Evolutionary conservation across 2,888 invertebrate genomes (phyloP).

Genomic region (Nephrocerus scutellatus): DNA sequence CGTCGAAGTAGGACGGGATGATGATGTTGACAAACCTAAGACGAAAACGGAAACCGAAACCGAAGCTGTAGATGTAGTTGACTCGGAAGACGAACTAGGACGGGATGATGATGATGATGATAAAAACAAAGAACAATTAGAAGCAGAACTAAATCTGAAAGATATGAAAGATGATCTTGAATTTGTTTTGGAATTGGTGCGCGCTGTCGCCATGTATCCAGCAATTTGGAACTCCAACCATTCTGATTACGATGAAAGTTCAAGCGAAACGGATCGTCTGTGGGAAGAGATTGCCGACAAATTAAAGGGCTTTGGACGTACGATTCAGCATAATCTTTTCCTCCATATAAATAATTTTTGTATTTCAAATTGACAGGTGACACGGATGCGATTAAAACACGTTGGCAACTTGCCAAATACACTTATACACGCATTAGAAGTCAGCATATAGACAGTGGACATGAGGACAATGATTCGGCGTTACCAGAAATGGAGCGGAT

Average conservation of each 20-base stretch:
- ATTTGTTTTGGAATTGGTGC: slow-evolving; percentile 33
- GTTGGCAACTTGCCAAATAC: slow-evolving; percentile 40
- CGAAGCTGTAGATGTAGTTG: slow-evolving; percentile 2
- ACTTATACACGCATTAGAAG: slow-evolving; percentile 34
- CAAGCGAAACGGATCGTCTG: slow-evolving; percentile 31
- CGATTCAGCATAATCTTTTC: too few species aligned
- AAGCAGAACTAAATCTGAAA: slow-evolving; percentile 24
- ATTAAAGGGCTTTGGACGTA: slow-evolving; percentile 33
- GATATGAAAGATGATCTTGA: slow-evolving; percentile 38
- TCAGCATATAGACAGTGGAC: too few species aligned
- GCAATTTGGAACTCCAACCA: slow-evolving; percentile 36
- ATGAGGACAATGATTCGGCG: slow-evolving; percentile 30
- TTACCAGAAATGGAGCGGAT: slow-evolving; percentile 32
- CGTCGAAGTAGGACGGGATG: too few species aligned
- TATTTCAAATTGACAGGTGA: too few species aligned
- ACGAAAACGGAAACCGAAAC: slow-evolving; percentile 4
- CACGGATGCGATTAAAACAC: slow-evolving; percentile 32
- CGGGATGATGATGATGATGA: slow-evolving; percentile 7
- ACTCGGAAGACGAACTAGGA: too few species aligned
- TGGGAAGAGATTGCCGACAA: slow-evolving; percentile 35
- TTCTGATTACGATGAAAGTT: slow-evolving; percentile 30
- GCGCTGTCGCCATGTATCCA: slow-evolving; percentile 30
- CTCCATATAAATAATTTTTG: too few species aligned
- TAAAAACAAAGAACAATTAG: too few species aligned
- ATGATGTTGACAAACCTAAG: slow-evolving; percentile 32